A percentile compares a stretch with the other conserved stretches of the same genome.
Conservation (phyloP, 2,113 vertebrate species). For the Lanius ludovicianus region DNA sequence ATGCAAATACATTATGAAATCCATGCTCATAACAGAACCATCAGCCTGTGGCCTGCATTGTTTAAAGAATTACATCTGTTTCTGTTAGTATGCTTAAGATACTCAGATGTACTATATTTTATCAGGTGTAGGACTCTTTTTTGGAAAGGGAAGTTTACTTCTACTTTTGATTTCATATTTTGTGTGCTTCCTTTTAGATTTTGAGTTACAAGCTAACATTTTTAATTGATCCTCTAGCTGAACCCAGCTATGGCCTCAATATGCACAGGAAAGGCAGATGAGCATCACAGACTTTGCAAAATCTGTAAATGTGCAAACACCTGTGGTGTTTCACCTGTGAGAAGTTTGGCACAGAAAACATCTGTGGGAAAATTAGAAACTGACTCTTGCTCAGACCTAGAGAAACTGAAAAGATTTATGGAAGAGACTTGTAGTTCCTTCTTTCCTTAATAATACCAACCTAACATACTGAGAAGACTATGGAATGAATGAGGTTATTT, state of each 20-base stretch:
- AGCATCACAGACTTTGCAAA: not conserved
- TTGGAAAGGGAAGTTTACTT: not conserved
- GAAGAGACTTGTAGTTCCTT: not conserved
- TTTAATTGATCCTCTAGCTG: not conserved
- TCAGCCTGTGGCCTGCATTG: not conserved
- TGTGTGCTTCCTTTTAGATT: not conserved
- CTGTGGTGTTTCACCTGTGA: not conserved
- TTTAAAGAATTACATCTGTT: not conserved
- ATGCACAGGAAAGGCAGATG: not conserved
- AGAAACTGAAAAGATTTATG: not conserved
- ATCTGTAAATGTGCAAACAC: not conserved
- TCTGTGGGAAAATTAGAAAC: not conserved
- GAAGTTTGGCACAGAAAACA: not conserved
- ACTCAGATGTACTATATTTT: not conserved
- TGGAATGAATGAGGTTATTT: not conserved
- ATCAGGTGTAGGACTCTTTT: not conserved
- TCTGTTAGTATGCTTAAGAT: not conserved
- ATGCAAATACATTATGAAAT: not conserved
- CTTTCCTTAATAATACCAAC: not conserved
- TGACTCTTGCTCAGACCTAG: not conserved
- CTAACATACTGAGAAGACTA: not conserved
- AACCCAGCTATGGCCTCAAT: not conserved
- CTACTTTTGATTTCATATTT: not conserved
- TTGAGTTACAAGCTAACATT: not conserved
- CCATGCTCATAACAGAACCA: not conserved